Evolutionary conservation across 2,113 vertebrate species (phyloP).

Genomic region (Thalassarche chlororhynchos): DNA sequence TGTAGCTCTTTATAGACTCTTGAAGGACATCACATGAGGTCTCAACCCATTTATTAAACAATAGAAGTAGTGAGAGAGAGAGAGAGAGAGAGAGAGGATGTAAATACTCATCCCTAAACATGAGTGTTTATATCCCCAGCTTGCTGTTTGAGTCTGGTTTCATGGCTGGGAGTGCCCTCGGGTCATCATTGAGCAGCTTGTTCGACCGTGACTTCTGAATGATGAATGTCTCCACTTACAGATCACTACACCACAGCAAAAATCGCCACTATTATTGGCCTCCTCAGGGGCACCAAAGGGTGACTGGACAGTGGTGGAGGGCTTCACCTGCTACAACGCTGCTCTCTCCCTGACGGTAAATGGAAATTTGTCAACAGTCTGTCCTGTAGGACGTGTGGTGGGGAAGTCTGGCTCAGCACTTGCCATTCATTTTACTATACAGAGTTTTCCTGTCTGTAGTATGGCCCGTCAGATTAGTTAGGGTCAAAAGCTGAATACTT

Average conservation of each 20-base stretch:
- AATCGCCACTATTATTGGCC: neutral
- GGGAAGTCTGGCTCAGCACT: neutral
- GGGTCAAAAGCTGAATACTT: slow-evolving; percentile 64
- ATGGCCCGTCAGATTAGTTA: neutral
- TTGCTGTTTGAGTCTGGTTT: slow-evolving; percentile 15
- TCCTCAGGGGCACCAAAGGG: neutral
- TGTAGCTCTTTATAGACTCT: neutral
- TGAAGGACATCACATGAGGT: neutral
- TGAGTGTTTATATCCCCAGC: neutral
- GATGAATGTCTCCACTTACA: slow-evolving; percentile 54
- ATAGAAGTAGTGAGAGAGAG: neutral
- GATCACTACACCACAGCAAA: slow-evolving; percentile 19
- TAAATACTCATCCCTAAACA: slow-evolving; percentile 24
- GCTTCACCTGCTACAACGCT: neutral
- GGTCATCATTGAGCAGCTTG: slow-evolving; percentile 29
- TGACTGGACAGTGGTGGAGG: neutral
- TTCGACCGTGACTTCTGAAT: slow-evolving; percentile 29
- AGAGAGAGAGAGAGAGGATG: neutral
- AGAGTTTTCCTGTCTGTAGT: neutral
- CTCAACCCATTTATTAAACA: slow-evolving; percentile 21
- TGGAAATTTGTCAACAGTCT: neutral
- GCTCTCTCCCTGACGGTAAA: neutral
- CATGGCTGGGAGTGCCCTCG: slow-evolving; percentile 31
- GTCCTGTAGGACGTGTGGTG: neutral
- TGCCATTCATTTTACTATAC: neutral